Conservation (phyloP, 2,797 vertebrate genomes). For the Pogonophryne albipinna region DNA sequence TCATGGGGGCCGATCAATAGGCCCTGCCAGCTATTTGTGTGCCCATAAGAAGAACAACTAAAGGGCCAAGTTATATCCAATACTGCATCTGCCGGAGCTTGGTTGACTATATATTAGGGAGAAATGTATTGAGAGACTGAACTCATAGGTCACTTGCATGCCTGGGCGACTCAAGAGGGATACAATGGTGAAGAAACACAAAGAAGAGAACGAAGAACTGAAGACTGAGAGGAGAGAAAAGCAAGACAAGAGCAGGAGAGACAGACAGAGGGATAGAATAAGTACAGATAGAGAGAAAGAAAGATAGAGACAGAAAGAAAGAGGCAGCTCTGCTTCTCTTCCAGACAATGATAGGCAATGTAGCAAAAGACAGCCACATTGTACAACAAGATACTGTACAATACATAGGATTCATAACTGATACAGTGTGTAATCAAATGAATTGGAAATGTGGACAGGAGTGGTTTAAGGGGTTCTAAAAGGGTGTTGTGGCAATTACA, state of each 20-base stretch:
- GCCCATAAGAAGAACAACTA: slow-evolving; percentile 63
- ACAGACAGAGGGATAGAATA: slow-evolving; percentile 53
- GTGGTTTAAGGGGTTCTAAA: slow-evolving; percentile 66
- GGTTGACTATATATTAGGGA: slow-evolving; percentile 59
- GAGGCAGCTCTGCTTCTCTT: slow-evolving; percentile 83
- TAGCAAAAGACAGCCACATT: slow-evolving; percentile 85
- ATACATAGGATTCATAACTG: slow-evolving; percentile 81
- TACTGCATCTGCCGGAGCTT: slow-evolving; percentile 59
- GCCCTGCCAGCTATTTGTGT: slow-evolving; percentile 67
- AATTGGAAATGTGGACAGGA: slow-evolving; percentile 78
- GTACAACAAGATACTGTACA: slow-evolving; percentile 83
- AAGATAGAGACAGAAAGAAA: slow-evolving; percentile 56
- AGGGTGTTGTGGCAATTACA: slow-evolving; percentile 79
- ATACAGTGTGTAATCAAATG: slow-evolving; percentile 82
- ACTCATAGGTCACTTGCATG: slow-evolving; percentile 87
- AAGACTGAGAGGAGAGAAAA: slow-evolving; percentile 68
- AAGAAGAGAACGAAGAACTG: slow-evolving; percentile 82
- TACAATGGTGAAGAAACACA: slow-evolving; percentile 81
- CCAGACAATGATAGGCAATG: slow-evolving; percentile 85
- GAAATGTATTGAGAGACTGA: slow-evolving; percentile 85
- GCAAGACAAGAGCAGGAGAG: slow-evolving; percentile 49
- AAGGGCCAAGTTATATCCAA: slow-evolving; percentile 66
- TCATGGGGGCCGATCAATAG: slow-evolving; percentile 68
- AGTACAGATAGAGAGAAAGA: slow-evolving; percentile 22
- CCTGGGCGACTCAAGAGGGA: slow-evolving; percentile 85